Percentiles rank a stretch among this genome's conserved stretches.
phyloP scores from a whole-genome alignment of 2,888 invertebrate genomes.

The Nephrotoma appendiculata region DNA sequence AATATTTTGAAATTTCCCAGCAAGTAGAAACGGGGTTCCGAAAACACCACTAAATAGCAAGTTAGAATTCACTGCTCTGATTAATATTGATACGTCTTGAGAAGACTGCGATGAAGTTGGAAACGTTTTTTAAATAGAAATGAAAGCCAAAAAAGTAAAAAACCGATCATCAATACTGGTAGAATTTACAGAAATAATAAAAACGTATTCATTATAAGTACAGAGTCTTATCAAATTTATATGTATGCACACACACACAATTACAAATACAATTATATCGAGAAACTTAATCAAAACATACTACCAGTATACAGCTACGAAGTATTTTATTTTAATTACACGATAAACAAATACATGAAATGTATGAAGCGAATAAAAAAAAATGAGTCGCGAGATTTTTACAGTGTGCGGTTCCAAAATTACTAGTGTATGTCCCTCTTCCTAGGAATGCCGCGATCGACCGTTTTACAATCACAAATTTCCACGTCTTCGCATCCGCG shows the following conservation, averaged over 20 bases:
- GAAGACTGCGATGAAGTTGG: too few relatives aligned
- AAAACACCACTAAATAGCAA: too few relatives aligned
- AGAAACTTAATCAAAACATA: neutral
- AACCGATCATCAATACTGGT: too few relatives aligned
- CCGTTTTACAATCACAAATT: neutral
- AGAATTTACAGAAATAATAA: too few relatives aligned
- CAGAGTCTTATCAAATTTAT: neutral
- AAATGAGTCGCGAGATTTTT: neutral
- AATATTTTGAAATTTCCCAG: too few relatives aligned
- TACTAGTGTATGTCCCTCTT: neutral
- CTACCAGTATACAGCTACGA: neutral
- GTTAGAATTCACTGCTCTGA: too few relatives aligned
- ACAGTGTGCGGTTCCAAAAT: neutral
- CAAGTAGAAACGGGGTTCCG: too few relatives aligned
- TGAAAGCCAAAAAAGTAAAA: too few relatives aligned
- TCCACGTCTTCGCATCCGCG: neutral
- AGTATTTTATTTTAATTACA: neutral
- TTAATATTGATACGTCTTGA: too few relatives aligned
- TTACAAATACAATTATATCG: neutral
- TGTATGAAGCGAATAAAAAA: neutral
- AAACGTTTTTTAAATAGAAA: too few relatives aligned
- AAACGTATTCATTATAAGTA: neutral
- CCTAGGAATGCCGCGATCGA: neutral
- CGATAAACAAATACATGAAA: neutral
- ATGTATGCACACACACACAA: neutral